phyloP scores from a whole-genome alignment of 1,140 invertebrate genomes.

The Oreohelix idahoensis region DNA sequence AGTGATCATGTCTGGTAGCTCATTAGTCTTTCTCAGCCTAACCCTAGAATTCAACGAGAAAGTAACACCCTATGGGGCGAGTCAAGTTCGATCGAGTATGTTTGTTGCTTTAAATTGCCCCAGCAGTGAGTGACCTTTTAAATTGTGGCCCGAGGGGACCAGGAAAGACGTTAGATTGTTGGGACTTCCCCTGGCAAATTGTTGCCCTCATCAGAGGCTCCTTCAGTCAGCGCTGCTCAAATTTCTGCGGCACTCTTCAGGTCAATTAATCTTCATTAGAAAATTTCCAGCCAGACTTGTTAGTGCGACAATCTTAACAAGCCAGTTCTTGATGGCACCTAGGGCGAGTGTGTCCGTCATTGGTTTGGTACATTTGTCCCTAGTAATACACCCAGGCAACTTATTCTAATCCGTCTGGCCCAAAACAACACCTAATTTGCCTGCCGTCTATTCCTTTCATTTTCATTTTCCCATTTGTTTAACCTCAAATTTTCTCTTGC shows the following conservation, averaged over 20 bases:
- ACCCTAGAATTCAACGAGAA: not conserved
- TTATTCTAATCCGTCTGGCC: too few relatives aligned
- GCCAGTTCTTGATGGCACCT: not conserved
- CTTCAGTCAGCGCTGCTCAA: not conserved
- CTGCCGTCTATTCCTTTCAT: too few relatives aligned
- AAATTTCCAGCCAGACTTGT: not conserved
- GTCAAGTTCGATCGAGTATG: conserved; percentile 6
- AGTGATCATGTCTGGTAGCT: not conserved
- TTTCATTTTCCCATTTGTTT: too few relatives aligned
- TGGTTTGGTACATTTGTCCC: not conserved
- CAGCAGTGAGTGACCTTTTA: not conserved
- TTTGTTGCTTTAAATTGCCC: conserved; percentile 6
- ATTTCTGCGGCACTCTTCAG: not conserved
- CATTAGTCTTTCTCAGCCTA: not conserved
- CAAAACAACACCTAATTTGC: too few relatives aligned
- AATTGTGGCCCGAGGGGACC: not conserved
- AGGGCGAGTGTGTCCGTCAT: not conserved
- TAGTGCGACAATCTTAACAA: not conserved
- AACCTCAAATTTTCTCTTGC: too few relatives aligned
- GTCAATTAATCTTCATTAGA: conserved; percentile 12
- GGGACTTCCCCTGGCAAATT: not conserved
- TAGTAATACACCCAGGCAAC: too few relatives aligned
- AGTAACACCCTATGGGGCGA: not conserved
- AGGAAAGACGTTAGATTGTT: not conserved
- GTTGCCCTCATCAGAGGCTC: not conserved